Evolutionary conservation across 2,888 invertebrate genomes (phyloP).

Genomic region (Altica lythri): DNA sequence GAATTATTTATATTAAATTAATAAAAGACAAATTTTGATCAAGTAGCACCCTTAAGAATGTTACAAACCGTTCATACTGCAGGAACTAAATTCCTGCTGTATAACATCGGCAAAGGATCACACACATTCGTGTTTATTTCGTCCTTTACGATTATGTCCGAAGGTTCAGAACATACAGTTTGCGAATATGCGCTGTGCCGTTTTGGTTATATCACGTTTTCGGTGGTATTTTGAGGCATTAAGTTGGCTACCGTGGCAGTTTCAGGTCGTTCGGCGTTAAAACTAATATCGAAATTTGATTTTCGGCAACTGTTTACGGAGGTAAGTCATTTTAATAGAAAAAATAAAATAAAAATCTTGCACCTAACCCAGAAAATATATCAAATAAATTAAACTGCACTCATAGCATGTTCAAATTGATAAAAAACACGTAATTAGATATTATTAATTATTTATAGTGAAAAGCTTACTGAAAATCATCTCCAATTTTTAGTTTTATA

Average conservation of each 20-base stretch:
- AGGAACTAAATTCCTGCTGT: neutral
- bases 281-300: conserved; percentile 45
- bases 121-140: conserved; percentile 3
- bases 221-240: conserved; percentile 57
- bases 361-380: too few relatives aligned
- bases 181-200: conserved; percentile 52
- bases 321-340: conserved; percentile 33
- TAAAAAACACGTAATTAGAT: too few relatives aligned
- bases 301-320: conserved; percentile 37
- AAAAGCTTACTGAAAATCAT: too few relatives aligned
- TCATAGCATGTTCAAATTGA: too few relatives aligned
- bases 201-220: conserved; percentile 54
- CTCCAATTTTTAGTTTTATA: too few relatives aligned
- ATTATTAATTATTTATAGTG: conserved; percentile 3
- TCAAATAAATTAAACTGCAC: too few relatives aligned
- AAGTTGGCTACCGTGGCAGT: conserved; percentile 59
- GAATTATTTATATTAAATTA: too few relatives aligned
- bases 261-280: conserved; percentile 56
- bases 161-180: conserved; percentile 7
- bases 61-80: neutral
- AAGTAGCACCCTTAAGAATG: too few relatives aligned
- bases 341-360: neutral
- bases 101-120: conserved; percentile 10
- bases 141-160: neutral
- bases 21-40: too few relatives aligned